Percentiles rank a stretch among this genome's conserved stretches.
Conservation (phyloP, 2,113 vertebrate species). For the Saimiri boliviensis region DNA sequence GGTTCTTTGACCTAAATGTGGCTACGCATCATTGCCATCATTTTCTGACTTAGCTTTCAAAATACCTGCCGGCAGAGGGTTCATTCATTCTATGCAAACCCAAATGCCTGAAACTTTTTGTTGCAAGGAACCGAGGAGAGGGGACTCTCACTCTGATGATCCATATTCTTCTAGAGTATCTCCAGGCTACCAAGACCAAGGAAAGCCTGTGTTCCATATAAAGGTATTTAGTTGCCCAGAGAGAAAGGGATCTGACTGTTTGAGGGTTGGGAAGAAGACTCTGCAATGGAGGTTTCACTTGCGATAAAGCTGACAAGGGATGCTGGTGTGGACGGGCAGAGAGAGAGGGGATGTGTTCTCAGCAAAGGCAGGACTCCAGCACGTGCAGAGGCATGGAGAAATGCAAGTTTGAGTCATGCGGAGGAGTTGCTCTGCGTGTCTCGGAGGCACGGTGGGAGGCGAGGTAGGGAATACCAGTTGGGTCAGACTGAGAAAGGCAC, state of each 20-base stretch:
- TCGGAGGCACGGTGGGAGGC: background rate
- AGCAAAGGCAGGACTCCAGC: background rate
- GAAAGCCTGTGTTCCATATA: background rate
- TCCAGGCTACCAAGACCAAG: background rate
- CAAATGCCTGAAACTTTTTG: background rate
- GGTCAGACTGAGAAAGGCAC: background rate
- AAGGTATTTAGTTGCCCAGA: background rate
- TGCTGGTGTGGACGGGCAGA: background rate
- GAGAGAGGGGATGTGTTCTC: background rate
- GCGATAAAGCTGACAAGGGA: background rate
- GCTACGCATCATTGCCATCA: background rate
- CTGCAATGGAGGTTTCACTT: background rate
- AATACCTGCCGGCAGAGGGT: background rate
- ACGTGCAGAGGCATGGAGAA: background rate
- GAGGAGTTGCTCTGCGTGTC: background rate
- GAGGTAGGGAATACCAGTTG: background rate
- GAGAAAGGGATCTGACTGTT: background rate
- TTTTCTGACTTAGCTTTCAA: background rate
- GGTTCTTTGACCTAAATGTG: background rate
- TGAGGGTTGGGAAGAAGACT: background rate
- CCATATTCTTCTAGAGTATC: background rate
- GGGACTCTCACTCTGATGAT: background rate
- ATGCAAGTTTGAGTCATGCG: background rate
- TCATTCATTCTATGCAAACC: background rate
- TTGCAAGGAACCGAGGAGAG: background rate